A percentile compares a stretch with the other conserved stretches of the same genome.
Conservation (phyloP, 2,113 vertebrate genomes). For the Columba janthina region DNA sequence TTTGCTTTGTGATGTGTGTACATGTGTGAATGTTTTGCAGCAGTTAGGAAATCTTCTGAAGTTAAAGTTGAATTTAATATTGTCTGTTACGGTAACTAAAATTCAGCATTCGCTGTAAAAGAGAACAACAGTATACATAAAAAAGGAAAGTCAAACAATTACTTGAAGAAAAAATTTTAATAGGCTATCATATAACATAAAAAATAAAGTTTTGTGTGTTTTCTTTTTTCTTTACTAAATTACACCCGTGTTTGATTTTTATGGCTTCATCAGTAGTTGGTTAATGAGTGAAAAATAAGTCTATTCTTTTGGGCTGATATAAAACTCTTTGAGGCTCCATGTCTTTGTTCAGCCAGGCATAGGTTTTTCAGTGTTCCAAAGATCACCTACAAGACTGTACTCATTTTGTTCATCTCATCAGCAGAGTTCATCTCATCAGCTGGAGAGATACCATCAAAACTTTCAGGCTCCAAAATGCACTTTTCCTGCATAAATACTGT, state of each 20-base stretch:
- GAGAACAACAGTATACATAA: background rate
- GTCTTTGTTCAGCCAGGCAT: background rate
- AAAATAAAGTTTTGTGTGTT: background rate
- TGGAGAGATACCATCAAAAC: conserved; percentile 34
- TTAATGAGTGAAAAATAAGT: background rate
- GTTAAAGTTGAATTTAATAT: background rate
- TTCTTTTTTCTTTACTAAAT: background rate
- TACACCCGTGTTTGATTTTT: background rate
- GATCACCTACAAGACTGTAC: background rate
- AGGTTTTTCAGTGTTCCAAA: background rate
- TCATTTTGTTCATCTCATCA: conserved; percentile 50
- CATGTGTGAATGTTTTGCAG: background rate
- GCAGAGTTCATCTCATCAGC: conserved; percentile 48
- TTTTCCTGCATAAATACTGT: conserved; percentile 23
- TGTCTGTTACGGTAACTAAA: background rate
- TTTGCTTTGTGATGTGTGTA: background rate
- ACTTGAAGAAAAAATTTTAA: background rate
- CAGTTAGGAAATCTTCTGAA: background rate
- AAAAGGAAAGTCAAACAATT: background rate
- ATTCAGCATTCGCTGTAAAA: background rate
- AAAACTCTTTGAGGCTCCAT: background rate
- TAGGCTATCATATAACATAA: background rate
- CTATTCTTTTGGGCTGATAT: background rate
- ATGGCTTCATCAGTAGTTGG: background rate
- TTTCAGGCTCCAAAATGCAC: conserved; percentile 25